Evolutionary conservation across 92 coral and sea anemone genomes (phyloP).

Genomic region (Metridium senile): DNA sequence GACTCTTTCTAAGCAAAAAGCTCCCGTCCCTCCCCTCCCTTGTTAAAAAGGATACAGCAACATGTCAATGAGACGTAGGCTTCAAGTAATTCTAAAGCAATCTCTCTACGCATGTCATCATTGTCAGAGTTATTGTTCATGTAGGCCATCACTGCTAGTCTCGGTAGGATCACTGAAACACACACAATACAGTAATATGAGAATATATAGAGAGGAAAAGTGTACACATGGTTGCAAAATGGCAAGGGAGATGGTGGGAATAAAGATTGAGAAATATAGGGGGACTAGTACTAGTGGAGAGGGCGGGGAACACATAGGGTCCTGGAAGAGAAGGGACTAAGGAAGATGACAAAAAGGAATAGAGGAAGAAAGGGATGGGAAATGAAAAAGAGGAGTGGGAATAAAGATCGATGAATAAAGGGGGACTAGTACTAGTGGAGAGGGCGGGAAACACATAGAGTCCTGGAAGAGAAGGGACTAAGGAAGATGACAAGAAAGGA

Average conservation of each 20-base stretch:
- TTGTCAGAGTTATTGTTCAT: constrained; percentile 79
- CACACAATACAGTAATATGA: background rate
- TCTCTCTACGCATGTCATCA: constrained; percentile 74
- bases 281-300: background rate
- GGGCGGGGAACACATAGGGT: background rate
- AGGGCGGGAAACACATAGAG: too few relatives aligned
- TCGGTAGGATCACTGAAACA: constrained; percentile 81
- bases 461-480: background rate
- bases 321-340: background rate
- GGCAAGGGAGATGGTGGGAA: background rate
- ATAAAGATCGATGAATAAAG: background rate
- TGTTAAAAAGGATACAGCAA: constrained; percentile 84
- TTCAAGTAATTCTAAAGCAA: constrained; percentile 88
- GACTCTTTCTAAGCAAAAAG: too few relatives aligned
- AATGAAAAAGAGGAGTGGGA: background rate
- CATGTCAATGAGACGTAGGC: constrained; percentile 94
- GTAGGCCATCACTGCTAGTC: constrained; percentile 85
- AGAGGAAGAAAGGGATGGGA: background rate
- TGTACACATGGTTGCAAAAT: background rate
- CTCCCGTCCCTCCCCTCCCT: background rate
- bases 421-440: background rate
- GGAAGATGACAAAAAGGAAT: background rate
- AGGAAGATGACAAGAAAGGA: background rate
- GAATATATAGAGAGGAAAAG: background rate
- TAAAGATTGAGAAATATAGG: background rate